Evolutionary conservation across 2,113 vertebrate genomes (phyloP).

Genomic region (Numida meleagris): DNA sequence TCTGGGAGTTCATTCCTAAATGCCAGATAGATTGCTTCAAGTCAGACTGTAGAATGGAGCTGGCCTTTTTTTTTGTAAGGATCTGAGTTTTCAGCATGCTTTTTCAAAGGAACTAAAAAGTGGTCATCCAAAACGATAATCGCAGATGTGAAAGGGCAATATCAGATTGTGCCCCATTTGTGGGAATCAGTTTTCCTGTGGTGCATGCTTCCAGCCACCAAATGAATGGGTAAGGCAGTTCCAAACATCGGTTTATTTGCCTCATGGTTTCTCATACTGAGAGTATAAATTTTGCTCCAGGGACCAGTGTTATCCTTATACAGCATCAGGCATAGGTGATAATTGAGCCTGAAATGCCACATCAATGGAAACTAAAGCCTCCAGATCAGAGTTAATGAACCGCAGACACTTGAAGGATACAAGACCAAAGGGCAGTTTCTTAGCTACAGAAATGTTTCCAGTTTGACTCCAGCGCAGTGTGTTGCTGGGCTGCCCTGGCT

Average conservation of each 20-base stretch:
- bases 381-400: neutral
- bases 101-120: neutral
- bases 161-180: neutral
- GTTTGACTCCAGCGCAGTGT: neutral
- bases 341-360: neutral
- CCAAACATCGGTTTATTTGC: neutral
- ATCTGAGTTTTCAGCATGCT: neutral
- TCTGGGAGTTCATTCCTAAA: neutral
- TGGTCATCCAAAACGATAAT: neutral
- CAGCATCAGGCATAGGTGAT: neutral
- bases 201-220: neutral
- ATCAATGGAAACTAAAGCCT: neutral
- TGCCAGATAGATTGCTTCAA: neutral
- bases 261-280: neutral
- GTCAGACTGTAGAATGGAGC: neutral
- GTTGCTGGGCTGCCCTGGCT: neutral
- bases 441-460: neutral
- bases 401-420: neutral
- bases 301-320: neutral
- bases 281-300: neutral
- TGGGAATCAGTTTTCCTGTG: neutral
- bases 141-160: neutral
- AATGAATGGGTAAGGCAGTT: neutral
- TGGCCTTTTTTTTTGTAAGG: neutral
- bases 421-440: neutral